Evolutionary conservation across 2,113 vertebrate genomes (phyloP), one percentile per base, ranked within the genome.

Genomic region (Argyrosomus japonicus): DNA sequence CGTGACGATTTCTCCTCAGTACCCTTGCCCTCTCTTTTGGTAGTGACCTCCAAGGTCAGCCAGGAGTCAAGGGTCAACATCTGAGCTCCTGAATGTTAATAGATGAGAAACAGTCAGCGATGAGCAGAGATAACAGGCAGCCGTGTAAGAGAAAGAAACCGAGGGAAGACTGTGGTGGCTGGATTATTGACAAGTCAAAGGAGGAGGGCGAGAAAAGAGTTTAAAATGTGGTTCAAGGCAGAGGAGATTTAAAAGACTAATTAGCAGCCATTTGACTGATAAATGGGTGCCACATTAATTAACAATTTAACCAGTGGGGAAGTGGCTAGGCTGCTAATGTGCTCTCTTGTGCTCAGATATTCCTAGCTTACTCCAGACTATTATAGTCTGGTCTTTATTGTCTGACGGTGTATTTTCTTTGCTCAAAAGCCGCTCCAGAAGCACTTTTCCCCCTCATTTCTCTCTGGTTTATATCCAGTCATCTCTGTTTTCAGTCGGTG

Each of bases 211-310:
- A 68, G 61, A 85, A 64, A 75, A 61, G 68, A 56, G 77, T 89
- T 88, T 74, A 62, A 89, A 92, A 79, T 85, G 84, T 73, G 68
- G 64, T 93, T 95, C 86, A 80, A 90, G 90, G 91, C 80, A 72
- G 92, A 93, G 23, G 93, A 95, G 94, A 95, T 95, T 96, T 94
- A 95, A 96, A 96, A 95, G 95, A 95, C 92, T 96, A 95, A 96
- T 96, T 96, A 96, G 94, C 92, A 95, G 93, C 90, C 89, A 87
- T 92, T 87, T 94, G 92, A 94, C 93, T 90, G 95, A 96, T 96
- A 95, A 96, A 96, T 91, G 90, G 92, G 86, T 79, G 90, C 93
- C 91, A 91, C 93, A 93, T 96, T 96, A 96, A 97, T 96, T 96
- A 96, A 94, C 92, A 84, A 90, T 95, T 94, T 95, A 86, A 93